Evolutionary conservation across 2,888 invertebrate species (phyloP), one percentile per base, ranked within the genome.

Genomic region (Arge pagana): DNA sequence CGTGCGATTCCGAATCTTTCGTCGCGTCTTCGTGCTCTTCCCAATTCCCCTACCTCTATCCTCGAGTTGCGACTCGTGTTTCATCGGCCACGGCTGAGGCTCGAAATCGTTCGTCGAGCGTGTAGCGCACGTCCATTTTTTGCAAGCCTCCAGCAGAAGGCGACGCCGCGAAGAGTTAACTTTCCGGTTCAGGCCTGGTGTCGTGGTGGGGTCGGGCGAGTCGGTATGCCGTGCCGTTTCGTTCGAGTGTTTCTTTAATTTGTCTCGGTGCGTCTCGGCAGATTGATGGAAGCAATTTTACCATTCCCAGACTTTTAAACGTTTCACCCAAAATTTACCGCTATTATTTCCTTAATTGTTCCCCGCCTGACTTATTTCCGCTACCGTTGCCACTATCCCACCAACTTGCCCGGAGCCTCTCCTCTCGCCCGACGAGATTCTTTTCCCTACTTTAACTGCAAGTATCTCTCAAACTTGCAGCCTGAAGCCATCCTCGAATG

Each of bases 241-340:
- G 8, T n/a, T 49, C 50, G 56, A 59, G 66, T 65, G 60, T 60
- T 63, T 61, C 63, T 63, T 68, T 67, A 70, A 70, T 66, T 71
- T 70, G 71, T 70, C 68, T 59, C 55, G 57, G 61, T 50, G 23
- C 11, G n/a, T n/a, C n/a, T n/a, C n/a, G n/a, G 35, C 57, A 60
- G 66, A 72, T 72, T 72, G 72, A 72, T 72, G 69, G 69, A 64
- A 68, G 70, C 66, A 71, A 72, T 72, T 71, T 68, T 61, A 63
- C 64, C 65, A 64, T 63, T 61, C 54, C 31, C 31, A 49, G 57
- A 62, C 58, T 58, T 59, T 67, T 66, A 63, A 67, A 64, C 54
- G 64, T 58, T 57, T 55, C 60, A 52, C 59, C 52, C 56, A 53
- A 70, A 65, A 72, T 72, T 71, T 71, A 72, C 65, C 62, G 62